These are phyloP conservation scores for Athalia cordata DNA, from an alignment of 2,888 invertebrate species.

Conservation along the genomic window DNA sequence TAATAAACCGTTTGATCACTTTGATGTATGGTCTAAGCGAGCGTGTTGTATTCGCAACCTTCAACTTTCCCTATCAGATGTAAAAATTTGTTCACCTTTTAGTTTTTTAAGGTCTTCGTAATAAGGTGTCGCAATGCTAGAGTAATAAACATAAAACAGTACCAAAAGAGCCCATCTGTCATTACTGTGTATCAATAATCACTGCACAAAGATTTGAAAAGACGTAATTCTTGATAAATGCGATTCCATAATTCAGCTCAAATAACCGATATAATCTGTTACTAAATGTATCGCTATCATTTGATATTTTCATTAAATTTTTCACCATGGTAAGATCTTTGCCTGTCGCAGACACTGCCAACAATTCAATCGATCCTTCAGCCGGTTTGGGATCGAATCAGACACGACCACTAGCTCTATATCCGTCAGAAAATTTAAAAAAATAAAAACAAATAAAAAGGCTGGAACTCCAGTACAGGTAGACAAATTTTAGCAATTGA, in stretches of 20 bases:
- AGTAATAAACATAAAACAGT: slow-evolving; percentile 38
- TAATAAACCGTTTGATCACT: slow-evolving; percentile 6
- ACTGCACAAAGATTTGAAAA: not conserved
- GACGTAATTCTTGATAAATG: not conserved
- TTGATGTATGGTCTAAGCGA: slow-evolving; percentile 46
- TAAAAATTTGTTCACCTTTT: slow-evolving; percentile 65
- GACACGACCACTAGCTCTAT: not conserved
- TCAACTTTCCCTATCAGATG: slow-evolving; percentile 56
- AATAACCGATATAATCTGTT: not conserved
- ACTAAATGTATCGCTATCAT: not conserved
- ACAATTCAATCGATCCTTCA: not conserved
- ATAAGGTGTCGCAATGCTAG: slow-evolving; percentile 45
- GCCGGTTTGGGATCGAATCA: not conserved
- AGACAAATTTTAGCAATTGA: slow-evolving; percentile 11
- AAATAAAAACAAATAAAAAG: not conserved
- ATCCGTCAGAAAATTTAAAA: no score
- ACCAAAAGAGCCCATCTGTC: slow-evolving; percentile 31
- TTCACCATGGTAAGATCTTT: not conserved
- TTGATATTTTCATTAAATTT: not conserved
- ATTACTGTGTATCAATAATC: slow-evolving; percentile 1
- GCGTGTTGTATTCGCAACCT: slow-evolving; percentile 52
- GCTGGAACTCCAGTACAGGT: not conserved
- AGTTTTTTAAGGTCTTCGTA: slow-evolving; percentile 58
- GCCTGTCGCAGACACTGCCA: no score
- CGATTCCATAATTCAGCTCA: not conserved